phyloP scores from a whole-genome alignment of 2,113 vertebrate species.

The Tautogolabrus adspersus region DNA sequence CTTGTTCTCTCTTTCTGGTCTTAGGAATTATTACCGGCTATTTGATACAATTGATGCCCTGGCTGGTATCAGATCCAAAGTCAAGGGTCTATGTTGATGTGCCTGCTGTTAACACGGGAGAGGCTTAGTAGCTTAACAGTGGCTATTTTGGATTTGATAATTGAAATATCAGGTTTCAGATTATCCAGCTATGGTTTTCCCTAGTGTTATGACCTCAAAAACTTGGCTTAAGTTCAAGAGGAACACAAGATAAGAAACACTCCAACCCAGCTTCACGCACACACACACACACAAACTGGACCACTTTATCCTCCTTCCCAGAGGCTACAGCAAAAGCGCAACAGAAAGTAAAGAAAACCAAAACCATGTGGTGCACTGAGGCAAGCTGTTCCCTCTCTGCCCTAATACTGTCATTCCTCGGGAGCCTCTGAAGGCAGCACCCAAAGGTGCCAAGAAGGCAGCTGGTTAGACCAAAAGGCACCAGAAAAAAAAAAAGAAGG shows the following conservation, averaged over 20 bases:
- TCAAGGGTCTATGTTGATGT: conserved; percentile 2
- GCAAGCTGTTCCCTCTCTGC: conserved; percentile 37
- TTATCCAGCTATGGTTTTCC: conserved; percentile 34
- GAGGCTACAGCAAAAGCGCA: conserved; percentile 34
- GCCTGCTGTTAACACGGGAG: conserved; percentile 28
- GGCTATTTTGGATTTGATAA: conserved; percentile 52
- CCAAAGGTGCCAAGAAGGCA: conserved; percentile 23
- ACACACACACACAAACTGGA: conserved; percentile 16
- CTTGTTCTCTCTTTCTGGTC: not conserved
- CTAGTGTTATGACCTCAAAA: conserved; percentile 50
- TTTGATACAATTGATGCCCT: conserved; percentile 31
- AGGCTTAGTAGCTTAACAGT: conserved; percentile 21
- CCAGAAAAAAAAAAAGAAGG: not conserved
- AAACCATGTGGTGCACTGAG: conserved; percentile 41
- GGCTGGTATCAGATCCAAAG: conserved; percentile 3
- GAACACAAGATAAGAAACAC: conserved; percentile 19
- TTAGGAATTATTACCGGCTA: not conserved
- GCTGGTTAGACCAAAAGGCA: conserved; percentile 7
- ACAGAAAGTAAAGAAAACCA: conserved; percentile 33
- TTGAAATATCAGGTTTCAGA: conserved; percentile 63
- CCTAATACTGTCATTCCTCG: conserved; percentile 38
- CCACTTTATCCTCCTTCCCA: conserved; percentile 24
- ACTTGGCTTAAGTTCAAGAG: conserved; percentile 50
- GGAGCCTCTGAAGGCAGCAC: conserved; percentile 27
- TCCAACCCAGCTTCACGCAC: not conserved